A percentile compares a stretch with the other conserved stretches of the same genome.
Conservation (phyloP, 2,797 vertebrate species). For the Catharus ustulatus region DNA sequence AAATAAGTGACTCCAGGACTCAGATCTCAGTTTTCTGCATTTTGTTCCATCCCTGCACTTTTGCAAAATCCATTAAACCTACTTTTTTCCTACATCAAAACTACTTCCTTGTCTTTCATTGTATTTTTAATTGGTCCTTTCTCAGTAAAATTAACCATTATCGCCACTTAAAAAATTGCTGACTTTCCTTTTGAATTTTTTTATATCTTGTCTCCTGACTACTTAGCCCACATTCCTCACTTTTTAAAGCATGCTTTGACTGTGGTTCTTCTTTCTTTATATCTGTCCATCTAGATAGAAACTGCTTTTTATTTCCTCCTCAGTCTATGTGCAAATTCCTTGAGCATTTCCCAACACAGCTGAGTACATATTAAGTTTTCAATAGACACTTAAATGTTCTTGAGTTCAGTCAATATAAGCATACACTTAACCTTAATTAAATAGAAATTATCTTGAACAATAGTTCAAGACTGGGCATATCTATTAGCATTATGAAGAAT, state of each 20-base stretch:
- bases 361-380: constrained; percentile 11
- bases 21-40: background rate
- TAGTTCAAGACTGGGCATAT: background rate
- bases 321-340: background rate
- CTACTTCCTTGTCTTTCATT: background rate
- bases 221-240: background rate
- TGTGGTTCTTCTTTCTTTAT: background rate
- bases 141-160: background rate
- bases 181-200: background rate
- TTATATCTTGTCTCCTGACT: background rate
- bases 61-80: background rate
- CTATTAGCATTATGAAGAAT: background rate
- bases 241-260: background rate
- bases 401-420: background rate
- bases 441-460: background rate
- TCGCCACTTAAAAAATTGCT: background rate
- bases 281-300: background rate
- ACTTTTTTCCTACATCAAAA: background rate
- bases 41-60: background rate
- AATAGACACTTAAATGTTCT: background rate
- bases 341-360: background rate
- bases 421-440: background rate
- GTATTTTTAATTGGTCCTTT: background rate
- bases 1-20: background rate
- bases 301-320: background rate